Evolutionary conservation across 2,888 invertebrate genomes (phyloP), one percentile per base, ranked within the genome.

Genomic region (Spatulosminthurus flaviceps): DNA sequence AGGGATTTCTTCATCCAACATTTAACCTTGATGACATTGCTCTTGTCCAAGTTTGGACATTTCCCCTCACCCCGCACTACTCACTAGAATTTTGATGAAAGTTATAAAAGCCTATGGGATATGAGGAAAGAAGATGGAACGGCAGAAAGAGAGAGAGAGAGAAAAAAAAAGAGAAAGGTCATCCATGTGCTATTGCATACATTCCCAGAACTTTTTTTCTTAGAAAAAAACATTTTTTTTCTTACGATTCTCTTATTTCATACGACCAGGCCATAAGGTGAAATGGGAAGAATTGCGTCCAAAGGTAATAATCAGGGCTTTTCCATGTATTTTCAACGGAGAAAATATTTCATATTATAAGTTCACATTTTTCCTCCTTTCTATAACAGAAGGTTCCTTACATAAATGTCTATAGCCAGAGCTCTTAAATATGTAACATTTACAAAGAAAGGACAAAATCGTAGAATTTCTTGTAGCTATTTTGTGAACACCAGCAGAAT

Each of bases 71-170:
- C 75, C 64, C 34, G 60, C n/a, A n/a, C n/a, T n/a, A n/a, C n/a
- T n/a, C n/a, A 26, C 77, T 70, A 78, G 77, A 79, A 77, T 81
- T 81, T 81, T 81, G 81, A 81, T 81, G 81, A 81, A 81, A 81
- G 81, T 71, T 76, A 77, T 81, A 81, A 81, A 81, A 60, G 70
- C 19, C 22, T 26, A 70, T 21, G n/a, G 41, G 26, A 29, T 41
- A 41, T 7, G 29, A 24, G 34, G 28, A 22, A 26, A 29, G 21
- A 76, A 16, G 24, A 22, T 64, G 26, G 22, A 24, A 64, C 22
- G 42, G 24, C 29, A 13, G 21, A 21, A 74, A 26, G 42, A 41
- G 24, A 26, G 9, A 26, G 24, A 64, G 34, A 9, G 9, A 9
- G 4, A 7, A 51, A 43, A 72, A 13, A 72, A 29, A 11, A 42